A percentile compares a stretch with the other conserved stretches of the same genome.
phyloP scores from a whole-genome alignment of 1,140 invertebrate species.

The Leptopilina boulardi region DNA sequence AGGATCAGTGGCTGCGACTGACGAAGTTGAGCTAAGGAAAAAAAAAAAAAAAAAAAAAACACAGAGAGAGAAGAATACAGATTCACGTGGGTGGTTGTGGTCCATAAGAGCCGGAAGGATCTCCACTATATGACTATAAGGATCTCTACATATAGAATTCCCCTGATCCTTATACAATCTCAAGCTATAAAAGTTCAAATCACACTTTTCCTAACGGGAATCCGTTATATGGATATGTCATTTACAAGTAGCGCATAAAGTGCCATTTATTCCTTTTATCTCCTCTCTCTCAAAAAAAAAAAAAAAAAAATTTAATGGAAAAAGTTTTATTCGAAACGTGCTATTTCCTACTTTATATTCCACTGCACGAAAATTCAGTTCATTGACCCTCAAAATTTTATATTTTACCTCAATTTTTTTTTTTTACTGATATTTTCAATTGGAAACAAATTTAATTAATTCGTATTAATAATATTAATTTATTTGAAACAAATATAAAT shows the following conservation, averaged over 20 bases:
- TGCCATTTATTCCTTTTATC: neutral
- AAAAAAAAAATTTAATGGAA: too few relatives aligned
- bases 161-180: slow-evolving; percentile 46
- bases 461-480: too few relatives aligned
- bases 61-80: neutral
- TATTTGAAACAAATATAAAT: too few relatives aligned
- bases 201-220: slow-evolving; percentile 57
- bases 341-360: too few relatives aligned
- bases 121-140: slow-evolving; percentile 57
- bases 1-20: slow-evolving; percentile 66
- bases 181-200: slow-evolving; percentile 53
- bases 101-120: slow-evolving; percentile 66
- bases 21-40: slow-evolving; percentile 42
- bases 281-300: too few relatives aligned
- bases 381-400: too few relatives aligned
- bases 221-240: neutral
- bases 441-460: too few relatives aligned
- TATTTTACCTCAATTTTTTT: too few relatives aligned
- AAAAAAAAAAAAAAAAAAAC: too few relatives aligned
- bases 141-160: slow-evolving; percentile 54
- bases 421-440: too few relatives aligned
- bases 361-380: too few relatives aligned
- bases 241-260: neutral
- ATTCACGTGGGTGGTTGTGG: slow-evolving; percentile 66
- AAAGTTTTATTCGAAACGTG: too few relatives aligned